Percentiles rank a stretch among this genome's conserved stretches.
These are phyloP conservation scores for Pluvianellus socialis DNA, from an alignment of 2,113 vertebrate species.

Conservation along the genomic window DNA sequence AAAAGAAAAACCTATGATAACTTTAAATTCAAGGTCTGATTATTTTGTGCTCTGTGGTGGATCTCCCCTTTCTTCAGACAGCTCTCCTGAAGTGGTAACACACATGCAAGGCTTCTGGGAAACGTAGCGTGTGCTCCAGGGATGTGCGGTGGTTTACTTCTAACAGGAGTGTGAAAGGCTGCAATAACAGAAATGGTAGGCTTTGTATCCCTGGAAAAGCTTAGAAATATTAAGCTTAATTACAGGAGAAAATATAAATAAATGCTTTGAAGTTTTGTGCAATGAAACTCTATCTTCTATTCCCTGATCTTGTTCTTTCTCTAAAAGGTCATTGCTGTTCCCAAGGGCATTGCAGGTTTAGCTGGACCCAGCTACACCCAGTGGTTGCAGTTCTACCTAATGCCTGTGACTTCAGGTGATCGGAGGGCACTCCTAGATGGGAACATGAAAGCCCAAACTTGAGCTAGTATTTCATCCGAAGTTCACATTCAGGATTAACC, in stretches of 20 bases:
- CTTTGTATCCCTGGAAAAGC: not conserved
- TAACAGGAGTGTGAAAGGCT: not conserved
- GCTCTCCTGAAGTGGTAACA: not conserved
- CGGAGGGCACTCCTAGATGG: not conserved
- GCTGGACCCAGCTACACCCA: not conserved
- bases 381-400: not conserved
- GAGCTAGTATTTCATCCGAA: not conserved
- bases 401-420: not conserved
- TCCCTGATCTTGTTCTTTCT: not conserved
- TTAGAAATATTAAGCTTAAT: not conserved
- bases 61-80: not conserved
- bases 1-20: not conserved
- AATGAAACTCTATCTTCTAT: not conserved
- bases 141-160: not conserved
- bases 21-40: not conserved
- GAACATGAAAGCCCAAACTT: not conserved
- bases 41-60: not conserved
- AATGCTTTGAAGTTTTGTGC: not conserved
- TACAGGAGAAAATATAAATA: not conserved
- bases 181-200: not conserved
- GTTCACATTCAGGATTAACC: not conserved
- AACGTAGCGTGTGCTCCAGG: not conserved
- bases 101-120: not conserved
- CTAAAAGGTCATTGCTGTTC: not conserved
- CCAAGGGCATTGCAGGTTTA: not conserved